Conservation (phyloP, 35 echinoderm and acorn worm genomes). For the Hemicentrotus pulcherrimus region DNA sequence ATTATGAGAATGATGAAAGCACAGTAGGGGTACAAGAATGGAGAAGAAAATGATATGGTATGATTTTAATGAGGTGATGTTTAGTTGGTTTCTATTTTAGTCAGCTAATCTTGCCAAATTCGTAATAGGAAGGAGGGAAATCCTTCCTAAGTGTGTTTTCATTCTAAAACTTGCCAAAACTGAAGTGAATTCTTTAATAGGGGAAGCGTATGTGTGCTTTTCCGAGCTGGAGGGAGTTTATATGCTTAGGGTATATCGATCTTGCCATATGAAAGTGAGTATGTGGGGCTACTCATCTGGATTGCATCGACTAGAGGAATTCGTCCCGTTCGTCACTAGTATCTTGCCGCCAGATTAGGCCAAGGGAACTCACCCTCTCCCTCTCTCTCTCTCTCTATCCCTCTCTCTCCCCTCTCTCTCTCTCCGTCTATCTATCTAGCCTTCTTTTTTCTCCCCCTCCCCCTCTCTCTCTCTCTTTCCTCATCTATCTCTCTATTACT, state of each 20-base stretch:
- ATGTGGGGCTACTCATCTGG: neutral
- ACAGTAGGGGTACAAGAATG: neutral
- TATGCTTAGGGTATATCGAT: neutral
- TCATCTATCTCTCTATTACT: neutral
- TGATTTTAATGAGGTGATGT: neutral
- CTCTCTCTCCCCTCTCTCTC: neutral
- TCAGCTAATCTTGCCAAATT: constrained; percentile 9
- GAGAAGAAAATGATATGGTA: neutral
- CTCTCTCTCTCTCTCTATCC: neutral
- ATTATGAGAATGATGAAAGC: neutral
- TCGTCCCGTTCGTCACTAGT: neutral
- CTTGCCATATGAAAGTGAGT: neutral
- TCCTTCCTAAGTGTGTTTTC: constrained; percentile 10
- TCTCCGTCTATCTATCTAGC: neutral
- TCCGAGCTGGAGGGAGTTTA: neutral
- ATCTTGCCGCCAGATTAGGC: neutral
- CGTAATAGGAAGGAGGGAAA: neutral
- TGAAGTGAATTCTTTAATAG: neutral
- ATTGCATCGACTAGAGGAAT: neutral
- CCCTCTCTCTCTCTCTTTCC: neutral
- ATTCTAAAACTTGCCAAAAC: neutral
- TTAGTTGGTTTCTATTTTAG: neutral
- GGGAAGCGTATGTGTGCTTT: neutral
- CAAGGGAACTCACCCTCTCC: neutral
- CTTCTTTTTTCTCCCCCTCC: neutral